Evolutionary conservation across 2,888 invertebrate species (phyloP).

Genomic region (Ectemnius lituratus): DNA sequence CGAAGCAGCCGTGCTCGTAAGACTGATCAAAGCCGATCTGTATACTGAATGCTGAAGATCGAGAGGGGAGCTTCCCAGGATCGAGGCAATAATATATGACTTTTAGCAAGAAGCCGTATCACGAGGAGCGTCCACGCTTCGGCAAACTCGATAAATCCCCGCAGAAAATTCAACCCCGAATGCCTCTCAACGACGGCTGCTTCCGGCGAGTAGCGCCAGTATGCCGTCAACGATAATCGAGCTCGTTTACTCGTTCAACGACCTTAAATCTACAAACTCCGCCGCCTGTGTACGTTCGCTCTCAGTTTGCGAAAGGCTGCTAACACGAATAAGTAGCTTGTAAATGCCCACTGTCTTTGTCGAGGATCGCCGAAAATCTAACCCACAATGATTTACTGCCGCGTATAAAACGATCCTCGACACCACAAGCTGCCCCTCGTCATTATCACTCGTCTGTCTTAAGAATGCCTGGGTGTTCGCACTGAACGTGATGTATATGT

Average conservation of each 20-base stretch:
- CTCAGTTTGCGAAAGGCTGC: slow-evolving; percentile 29
- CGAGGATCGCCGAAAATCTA: slow-evolving; percentile 8
- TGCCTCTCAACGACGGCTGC: slow-evolving; percentile 48
- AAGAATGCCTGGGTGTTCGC: not conserved
- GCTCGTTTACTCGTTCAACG: slow-evolving; percentile 47
- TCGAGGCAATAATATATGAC: slow-evolving; percentile 49
- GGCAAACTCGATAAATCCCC: slow-evolving; percentile 51
- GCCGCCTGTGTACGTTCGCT: slow-evolving; percentile 10
- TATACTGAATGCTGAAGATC: slow-evolving; percentile 35
- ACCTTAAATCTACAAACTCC: slow-evolving; percentile 53
- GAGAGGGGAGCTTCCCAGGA: slow-evolving; percentile 39
- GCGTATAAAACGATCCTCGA: not conserved
- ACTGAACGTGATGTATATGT: not conserved
- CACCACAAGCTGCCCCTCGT: not conserved
- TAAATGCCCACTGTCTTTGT: slow-evolving; percentile 33
- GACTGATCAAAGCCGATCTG: slow-evolving; percentile 47
- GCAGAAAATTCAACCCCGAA: slow-evolving; percentile 35
- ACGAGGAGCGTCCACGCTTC: slow-evolving; percentile 20
- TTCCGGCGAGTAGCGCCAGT: slow-evolving; percentile 41
- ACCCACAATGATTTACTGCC: slow-evolving; percentile 7
- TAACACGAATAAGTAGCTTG: slow-evolving; percentile 41
- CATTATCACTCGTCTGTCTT: not conserved
- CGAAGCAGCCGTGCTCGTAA: slow-evolving; percentile 11
- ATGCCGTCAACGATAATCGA: slow-evolving; percentile 46
- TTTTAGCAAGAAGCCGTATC: slow-evolving; percentile 48